Evolutionary conservation across 2,888 invertebrate species (phyloP).

Genomic region (Tenthredo notha): DNA sequence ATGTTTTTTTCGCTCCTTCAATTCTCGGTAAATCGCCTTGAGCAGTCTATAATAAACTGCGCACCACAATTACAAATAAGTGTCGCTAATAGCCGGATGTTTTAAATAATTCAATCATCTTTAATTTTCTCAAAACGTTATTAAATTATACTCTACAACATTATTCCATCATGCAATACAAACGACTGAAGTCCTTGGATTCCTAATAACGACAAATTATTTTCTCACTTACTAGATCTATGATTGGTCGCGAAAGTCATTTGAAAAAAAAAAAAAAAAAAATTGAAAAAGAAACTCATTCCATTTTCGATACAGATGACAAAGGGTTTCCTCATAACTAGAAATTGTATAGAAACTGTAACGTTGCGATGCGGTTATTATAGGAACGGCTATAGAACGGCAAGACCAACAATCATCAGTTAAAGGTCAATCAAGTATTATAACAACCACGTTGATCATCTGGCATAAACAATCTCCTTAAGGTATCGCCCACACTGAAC

Average conservation of each 20-base stretch:
- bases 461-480: constrained; percentile 44
- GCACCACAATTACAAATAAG: constrained; percentile 8
- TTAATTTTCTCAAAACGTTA: neutral
- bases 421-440: constrained; percentile 38
- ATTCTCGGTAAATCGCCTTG: neutral
- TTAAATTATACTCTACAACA: too few relatives aligned
- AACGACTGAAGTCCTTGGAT: neutral
- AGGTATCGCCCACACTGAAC: constrained; percentile 40
- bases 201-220: neutral
- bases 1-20: neutral
- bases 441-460: constrained; percentile 29
- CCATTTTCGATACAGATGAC: neutral
- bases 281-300: neutral
- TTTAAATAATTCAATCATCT: constrained; percentile 25
- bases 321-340: neutral
- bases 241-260: neutral
- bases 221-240: neutral
- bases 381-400: neutral
- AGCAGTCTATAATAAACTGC: neutral
- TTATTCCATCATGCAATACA: neutral
- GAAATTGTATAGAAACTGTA: constrained; percentile 12
- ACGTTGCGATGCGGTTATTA: constrained; percentile 1
- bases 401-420: constrained; percentile 12
- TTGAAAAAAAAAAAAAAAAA: neutral
- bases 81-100: constrained; percentile 19